Evolutionary conservation across 1,140 invertebrate species (phyloP), one percentile per base, ranked within the genome.

Genomic region (Drosophila pectinifera): DNA sequence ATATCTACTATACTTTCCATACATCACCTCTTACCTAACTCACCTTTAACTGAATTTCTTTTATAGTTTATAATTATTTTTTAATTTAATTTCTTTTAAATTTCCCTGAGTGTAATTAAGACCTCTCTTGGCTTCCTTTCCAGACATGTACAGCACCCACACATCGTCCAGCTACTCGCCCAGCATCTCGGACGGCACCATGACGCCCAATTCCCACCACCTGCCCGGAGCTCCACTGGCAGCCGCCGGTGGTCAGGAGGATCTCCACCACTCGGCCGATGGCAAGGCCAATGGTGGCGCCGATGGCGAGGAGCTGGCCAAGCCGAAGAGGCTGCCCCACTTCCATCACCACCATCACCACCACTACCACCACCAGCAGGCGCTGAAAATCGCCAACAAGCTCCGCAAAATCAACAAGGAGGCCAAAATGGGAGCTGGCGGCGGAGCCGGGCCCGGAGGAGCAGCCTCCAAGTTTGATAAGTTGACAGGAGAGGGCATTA

Each of bases 101-200:
- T 70, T 77, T 38, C 42, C 18, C 45, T 20, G 43, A 34, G 20
- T 38, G 39, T 45, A 43, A 64, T 58, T 24, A 58, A 34, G 2
- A 43, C 1, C 39, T 41, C 28, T 5, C n/a, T 28, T 46, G 7
- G 22, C 18, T 46, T 42, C 26, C 34, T 62, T 91, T 80, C 8
- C 73, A 92, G 91, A 92, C 56, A 90, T 92, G 83, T 92, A 92
- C 63, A 92, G 91, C 38, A 92, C 91, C 55, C 91, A 92, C 56
- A 92, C 91, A 57, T 92, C 91, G 5, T 92, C 91, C 54, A 92
- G 91, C 53, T 92, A 91, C 53, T 92, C 91, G 57, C 91, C 91
- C 8, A 92, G 91, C 28, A 91, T 91, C 34, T 92, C 91, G 22
- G 91, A 92, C 42, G 91, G 89, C 45, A 91, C 91, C 11, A 46